Conservation (phyloP, 2,888 invertebrate genomes). For the Melanostoma mellinum region DNA sequence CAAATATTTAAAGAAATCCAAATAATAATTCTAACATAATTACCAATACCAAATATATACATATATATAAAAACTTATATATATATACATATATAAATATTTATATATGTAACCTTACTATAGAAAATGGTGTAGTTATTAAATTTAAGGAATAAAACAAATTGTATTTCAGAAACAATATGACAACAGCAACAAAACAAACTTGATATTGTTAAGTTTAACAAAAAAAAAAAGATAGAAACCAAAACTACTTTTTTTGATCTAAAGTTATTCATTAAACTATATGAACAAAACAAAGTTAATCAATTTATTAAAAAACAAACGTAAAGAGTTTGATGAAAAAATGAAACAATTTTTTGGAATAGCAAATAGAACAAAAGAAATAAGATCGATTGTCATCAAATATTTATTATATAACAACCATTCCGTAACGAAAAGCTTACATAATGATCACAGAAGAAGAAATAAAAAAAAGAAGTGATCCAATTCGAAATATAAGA, state of each 20-base stretch:
- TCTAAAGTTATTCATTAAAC: constrained; percentile 56
- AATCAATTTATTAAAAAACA: constrained; percentile 32
- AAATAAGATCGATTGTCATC: constrained; percentile 28
- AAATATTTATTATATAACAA: constrained; percentile 3
- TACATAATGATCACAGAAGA: constrained; percentile 38
- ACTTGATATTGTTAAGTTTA: constrained; percentile 62
- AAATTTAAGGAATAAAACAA: constrained; percentile 63
- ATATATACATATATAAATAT: constrained; percentile 35
- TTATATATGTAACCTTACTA: constrained; percentile 41
- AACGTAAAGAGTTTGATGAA: no score
- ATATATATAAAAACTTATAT: constrained; percentile 49
- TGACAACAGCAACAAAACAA: constrained; percentile 15
- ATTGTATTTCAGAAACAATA: constrained; percentile 49
- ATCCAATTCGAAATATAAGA: constrained; percentile 7
- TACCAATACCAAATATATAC: constrained; percentile 59
- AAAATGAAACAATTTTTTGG: constrained; percentile 1
- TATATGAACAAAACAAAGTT: constrained; percentile 30
- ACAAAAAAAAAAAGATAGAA: constrained; percentile 18
- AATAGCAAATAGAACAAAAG: constrained; percentile 6
- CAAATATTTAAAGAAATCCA: constrained; percentile 72
- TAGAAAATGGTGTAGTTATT: constrained; percentile 73
- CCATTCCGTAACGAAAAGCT: constrained; percentile 38
- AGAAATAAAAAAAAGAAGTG: constrained; percentile 28
- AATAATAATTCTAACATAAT: constrained; percentile 61
- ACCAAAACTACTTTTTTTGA: constrained; percentile 37